Conservation (phyloP, 1,140 invertebrate genomes). For the Euura saliciscinereae region DNA sequence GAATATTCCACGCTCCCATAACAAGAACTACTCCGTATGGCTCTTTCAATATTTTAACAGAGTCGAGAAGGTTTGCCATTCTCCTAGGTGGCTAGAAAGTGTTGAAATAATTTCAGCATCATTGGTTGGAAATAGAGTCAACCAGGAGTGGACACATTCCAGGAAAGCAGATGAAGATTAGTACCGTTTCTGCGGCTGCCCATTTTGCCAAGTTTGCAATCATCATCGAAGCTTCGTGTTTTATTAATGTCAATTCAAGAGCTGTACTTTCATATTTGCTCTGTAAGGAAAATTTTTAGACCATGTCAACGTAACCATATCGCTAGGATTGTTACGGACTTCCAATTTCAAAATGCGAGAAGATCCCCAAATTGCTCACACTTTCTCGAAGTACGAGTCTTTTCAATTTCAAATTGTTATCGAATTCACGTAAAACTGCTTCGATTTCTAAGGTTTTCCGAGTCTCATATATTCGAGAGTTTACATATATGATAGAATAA, state of each 20-base stretch:
- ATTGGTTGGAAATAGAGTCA: constrained; percentile 30
- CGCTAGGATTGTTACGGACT: no score
- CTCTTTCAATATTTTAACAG: constrained; percentile 69
- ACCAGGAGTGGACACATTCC: constrained; percentile 10
- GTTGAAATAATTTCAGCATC: background rate
- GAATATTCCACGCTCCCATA: constrained; percentile 95
- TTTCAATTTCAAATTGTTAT: no score
- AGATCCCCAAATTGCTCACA: no score
- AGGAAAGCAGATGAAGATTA: background rate
- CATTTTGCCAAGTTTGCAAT: constrained; percentile 67
- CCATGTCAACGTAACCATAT: no score
- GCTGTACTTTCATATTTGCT: constrained; percentile 68
- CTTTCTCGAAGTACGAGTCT: background rate
- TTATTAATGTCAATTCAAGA: constrained; percentile 68
- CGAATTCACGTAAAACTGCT: no score
- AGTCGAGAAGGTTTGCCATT: constrained; percentile 69
- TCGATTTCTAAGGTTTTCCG: no score
- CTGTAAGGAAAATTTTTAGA: constrained; percentile 29
- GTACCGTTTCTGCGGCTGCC: constrained; percentile 65
- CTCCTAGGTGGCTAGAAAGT: constrained; percentile 63
- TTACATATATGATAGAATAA: no score
- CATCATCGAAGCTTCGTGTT: constrained; percentile 67
- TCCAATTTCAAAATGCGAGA: no score
- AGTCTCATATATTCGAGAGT: no score
- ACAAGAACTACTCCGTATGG: constrained; percentile 83